Percentiles rank a stretch among this genome's conserved stretches.
These are phyloP conservation scores for Ichneumoninae sp. DNA, from an alignment of 2,888 invertebrate genomes.

Conservation along the genomic window DNA sequence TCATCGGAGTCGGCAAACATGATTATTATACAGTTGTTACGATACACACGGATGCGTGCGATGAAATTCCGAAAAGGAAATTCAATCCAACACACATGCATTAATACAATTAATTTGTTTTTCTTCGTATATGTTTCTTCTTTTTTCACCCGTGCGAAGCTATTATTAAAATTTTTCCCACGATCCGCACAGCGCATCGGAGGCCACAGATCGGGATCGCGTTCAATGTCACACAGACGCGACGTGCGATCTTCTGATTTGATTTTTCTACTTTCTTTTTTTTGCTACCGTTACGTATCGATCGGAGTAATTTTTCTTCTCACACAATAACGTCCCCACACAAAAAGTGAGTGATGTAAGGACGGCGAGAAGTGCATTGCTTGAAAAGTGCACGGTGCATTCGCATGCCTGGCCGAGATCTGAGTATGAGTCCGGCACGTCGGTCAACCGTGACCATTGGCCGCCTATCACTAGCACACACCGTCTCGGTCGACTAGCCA, in stretches of 20 bases:
- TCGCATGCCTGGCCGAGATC: slow-evolving; percentile 38
- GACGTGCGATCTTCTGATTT: slow-evolving; percentile 8
- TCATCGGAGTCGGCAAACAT: slow-evolving; percentile 6
- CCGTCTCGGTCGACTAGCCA: slow-evolving; percentile 74
- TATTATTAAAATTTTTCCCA: slow-evolving; percentile 43
- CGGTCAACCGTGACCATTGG: slow-evolving; percentile 80
- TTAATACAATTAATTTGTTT: slow-evolving; percentile 27
- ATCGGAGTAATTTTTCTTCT: background rate
- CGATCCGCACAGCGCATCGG: slow-evolving; percentile 50
- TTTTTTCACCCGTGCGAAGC: background rate
- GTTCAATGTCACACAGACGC: slow-evolving; percentile 52
- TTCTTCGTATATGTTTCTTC: background rate
- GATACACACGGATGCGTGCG: slow-evolving; percentile 28
- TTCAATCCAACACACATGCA: slow-evolving; percentile 1
- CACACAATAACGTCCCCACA: slow-evolving; percentile 3
- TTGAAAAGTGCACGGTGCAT: slow-evolving; percentile 2
- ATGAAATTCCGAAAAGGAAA: slow-evolving; percentile 21
- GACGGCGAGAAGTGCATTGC: slow-evolving; percentile 26
- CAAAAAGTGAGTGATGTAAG: background rate
- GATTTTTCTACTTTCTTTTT: background rate
- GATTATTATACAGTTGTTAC: slow-evolving; percentile 17
- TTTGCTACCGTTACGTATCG: background rate
- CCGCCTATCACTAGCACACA: slow-evolving; percentile 76
- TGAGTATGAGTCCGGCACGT: slow-evolving; percentile 66
- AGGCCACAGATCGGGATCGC: slow-evolving; percentile 25